A percentile compares a stretch with the other conserved stretches of the same genome.
phyloP scores from a whole-genome alignment of 2,888 invertebrate species.

The Merodon equestris region DNA sequence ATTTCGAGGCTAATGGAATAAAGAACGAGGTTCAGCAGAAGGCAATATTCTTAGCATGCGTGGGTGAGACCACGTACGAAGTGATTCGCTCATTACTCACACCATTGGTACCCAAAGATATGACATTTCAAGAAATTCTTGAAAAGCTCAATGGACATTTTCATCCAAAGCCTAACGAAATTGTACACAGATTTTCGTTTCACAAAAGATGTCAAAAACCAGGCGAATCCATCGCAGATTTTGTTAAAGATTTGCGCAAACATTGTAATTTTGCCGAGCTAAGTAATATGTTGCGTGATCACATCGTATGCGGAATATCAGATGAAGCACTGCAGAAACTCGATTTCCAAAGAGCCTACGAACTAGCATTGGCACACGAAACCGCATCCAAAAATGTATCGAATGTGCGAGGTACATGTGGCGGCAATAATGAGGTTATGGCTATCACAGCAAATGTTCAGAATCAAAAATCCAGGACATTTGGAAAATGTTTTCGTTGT shows the following conservation, averaged over 20 bases:
- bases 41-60: constrained; percentile 26
- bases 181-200: constrained; percentile 9
- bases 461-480: neutral
- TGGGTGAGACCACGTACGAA: constrained; percentile 29
- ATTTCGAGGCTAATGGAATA: no score
- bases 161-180: constrained; percentile 25
- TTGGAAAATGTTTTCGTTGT: neutral
- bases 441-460: neutral
- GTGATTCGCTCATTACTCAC: constrained; percentile 21
- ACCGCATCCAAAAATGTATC: constrained; percentile 8
- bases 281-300: constrained; percentile 26
- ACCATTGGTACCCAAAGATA: constrained; percentile 22
- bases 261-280: constrained; percentile 24
- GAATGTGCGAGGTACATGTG: constrained; percentile 21
- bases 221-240: constrained; percentile 26
- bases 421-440: constrained; percentile 20
- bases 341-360: constrained; percentile 25
- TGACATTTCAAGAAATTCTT: no score
- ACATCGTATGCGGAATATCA: constrained; percentile 6
- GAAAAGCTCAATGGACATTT: constrained; percentile 27
- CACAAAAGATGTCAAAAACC: constrained; percentile 17
- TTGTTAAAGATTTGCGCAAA: constrained; percentile 19
- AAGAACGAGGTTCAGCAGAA: no score
- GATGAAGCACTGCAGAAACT: constrained; percentile 19
- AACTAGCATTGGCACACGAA: constrained; percentile 15